These are phyloP conservation scores for Calosoma granatense DNA, from an alignment of 1,140 invertebrate genomes.

Conservation along the genomic window DNA sequence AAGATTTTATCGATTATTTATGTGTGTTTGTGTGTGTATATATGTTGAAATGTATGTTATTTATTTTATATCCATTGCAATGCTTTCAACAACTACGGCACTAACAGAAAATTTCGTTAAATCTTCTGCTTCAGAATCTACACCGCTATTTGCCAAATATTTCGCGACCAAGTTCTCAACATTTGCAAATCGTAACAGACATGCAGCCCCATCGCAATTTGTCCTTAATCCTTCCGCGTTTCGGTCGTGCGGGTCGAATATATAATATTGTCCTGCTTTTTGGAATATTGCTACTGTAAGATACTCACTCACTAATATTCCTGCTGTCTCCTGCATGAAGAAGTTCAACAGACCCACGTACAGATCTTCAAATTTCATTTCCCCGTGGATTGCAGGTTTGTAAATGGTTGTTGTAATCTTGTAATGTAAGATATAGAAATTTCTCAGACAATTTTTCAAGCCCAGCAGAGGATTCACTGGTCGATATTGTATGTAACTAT, in stretches of 20 bases:
- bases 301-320: slow-evolving; percentile 21
- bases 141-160: slow-evolving; percentile 2
- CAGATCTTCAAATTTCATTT: slow-evolving; percentile 17
- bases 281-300: slow-evolving; percentile 24
- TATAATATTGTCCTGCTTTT: slow-evolving; percentile 24
- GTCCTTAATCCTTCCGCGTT: slow-evolving; percentile 18
- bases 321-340: slow-evolving; percentile 27
- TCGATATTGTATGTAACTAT: slow-evolving; percentile 29
- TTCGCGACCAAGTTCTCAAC: slow-evolving; percentile 2
- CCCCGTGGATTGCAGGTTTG: slow-evolving; percentile 22
- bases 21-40: no score
- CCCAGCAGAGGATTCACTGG: slow-evolving; percentile 23
- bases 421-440: slow-evolving; percentile 19
- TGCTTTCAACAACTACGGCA: not conserved
- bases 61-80: no score
- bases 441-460: slow-evolving; percentile 24
- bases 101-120: not conserved
- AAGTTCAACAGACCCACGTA: slow-evolving; percentile 20
- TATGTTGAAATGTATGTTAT: no score
- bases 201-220: not conserved
- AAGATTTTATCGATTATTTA: no score
- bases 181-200: slow-evolving; percentile 8
- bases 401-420: slow-evolving; percentile 25
- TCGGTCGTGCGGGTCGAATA: slow-evolving; percentile 29
- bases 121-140: not conserved